phyloP scores from a whole-genome alignment of 2,797 vertebrate species.

The Labeo calbasu region DNA sequence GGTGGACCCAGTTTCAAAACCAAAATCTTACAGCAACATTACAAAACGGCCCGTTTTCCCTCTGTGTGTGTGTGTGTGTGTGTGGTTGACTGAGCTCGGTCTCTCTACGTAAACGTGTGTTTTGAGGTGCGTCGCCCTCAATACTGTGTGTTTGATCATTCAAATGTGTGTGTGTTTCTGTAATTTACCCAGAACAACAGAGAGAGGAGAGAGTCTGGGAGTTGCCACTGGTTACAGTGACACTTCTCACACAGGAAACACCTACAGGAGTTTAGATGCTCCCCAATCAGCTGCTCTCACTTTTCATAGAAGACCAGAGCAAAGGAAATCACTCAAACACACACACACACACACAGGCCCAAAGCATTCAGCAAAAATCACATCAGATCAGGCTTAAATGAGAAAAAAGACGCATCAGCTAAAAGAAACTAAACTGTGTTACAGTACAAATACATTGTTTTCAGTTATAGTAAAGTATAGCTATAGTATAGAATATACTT shows the following conservation, averaged over 20 bases:
- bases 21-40: slow-evolving; percentile 80
- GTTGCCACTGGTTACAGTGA: slow-evolving; percentile 74
- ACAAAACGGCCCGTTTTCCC: slow-evolving; percentile 71
- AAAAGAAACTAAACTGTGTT: not conserved
- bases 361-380: not conserved
- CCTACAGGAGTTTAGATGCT: slow-evolving; percentile 66
- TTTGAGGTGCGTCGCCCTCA: slow-evolving; percentile 16
- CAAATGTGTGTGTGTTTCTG: slow-evolving; percentile 50
- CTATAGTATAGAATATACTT: not conserved
- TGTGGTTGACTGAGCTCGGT: slow-evolving; percentile 1
- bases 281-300: slow-evolving; percentile 43
- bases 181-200: slow-evolving; percentile 56
- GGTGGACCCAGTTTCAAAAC: slow-evolving; percentile 86
- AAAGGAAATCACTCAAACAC: slow-evolving; percentile 15
- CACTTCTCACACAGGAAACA: slow-evolving; percentile 77
- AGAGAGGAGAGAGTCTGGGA: slow-evolving; percentile 57
- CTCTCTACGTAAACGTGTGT: slow-evolving; percentile 1
- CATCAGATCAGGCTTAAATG: not conserved
- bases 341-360: slow-evolving; percentile 7
- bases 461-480: not conserved
- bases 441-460: not conserved
- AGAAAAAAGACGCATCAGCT: not conserved
- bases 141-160: slow-evolving; percentile 10
- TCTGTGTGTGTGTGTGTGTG: slow-evolving; percentile 61
- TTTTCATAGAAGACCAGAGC: slow-evolving; percentile 37